Evolutionary conservation across 2,113 vertebrate genomes (phyloP).

Genomic region (Atractosteus spatula): DNA sequence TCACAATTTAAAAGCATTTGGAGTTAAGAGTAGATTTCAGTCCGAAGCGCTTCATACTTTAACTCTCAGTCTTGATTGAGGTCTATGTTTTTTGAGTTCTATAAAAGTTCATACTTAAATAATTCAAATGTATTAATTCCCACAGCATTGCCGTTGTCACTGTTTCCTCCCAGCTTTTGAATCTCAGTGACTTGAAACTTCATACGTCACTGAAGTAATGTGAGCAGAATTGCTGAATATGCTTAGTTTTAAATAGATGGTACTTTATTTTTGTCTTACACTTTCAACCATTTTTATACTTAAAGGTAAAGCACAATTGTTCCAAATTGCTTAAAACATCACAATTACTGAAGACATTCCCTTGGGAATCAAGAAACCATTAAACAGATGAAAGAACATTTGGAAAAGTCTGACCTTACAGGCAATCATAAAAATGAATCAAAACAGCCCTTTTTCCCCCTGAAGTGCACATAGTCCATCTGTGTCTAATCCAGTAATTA

Average conservation of each 20-base stretch:
- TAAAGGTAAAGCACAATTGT: constrained; percentile 78
- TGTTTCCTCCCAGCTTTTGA: too few species aligned
- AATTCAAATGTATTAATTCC: too few species aligned
- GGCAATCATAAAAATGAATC: constrained; percentile 83
- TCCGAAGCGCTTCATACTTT: too few species aligned
- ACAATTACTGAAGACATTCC: constrained; percentile 77
- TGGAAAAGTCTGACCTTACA: constrained; percentile 84
- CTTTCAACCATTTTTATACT: constrained; percentile 50
- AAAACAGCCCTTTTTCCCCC: constrained; percentile 71
- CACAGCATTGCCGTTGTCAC: too few species aligned
- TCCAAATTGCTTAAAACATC: constrained; percentile 82
- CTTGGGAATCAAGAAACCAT: constrained; percentile 76
- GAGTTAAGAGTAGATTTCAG: too few species aligned
- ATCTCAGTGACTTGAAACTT: too few species aligned
- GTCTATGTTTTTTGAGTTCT: too few species aligned
- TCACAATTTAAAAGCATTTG: too few species aligned
- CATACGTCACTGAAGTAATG: too few species aligned
- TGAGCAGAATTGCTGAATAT: not conserved
- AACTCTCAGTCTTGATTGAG: too few species aligned
- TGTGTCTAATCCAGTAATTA: constrained; percentile 90
- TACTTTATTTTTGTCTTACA: not conserved
- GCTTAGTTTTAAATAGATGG: not conserved
- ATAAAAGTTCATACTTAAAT: too few species aligned
- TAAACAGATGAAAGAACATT: constrained; percentile 86
- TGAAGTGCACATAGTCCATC: constrained; percentile 78